These are phyloP conservation scores for Colossoma macropomum DNA, from an alignment of 2,113 vertebrate species.

Conservation along the genomic window DNA sequence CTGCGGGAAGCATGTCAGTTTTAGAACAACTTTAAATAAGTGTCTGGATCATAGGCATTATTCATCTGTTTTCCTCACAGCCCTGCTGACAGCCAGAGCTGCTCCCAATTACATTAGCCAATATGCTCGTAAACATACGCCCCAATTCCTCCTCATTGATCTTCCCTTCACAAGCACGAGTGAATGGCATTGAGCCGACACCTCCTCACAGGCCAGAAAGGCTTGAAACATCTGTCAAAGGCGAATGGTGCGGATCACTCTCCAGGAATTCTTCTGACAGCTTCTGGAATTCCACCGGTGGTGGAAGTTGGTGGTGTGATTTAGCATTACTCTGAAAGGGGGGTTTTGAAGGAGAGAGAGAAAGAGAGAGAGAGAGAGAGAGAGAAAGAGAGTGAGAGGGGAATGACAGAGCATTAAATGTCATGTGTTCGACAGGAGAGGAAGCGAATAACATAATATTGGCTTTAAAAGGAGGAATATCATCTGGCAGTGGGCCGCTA, in stretches of 20 bases:
- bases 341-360: neutral
- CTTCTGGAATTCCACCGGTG: constrained; percentile 15
- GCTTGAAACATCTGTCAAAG: neutral
- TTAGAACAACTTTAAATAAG: neutral
- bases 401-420: constrained; percentile 1
- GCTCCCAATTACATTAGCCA: neutral
- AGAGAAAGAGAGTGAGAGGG: neutral
- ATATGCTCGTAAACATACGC: neutral
- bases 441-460: constrained; percentile 6
- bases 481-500: neutral
- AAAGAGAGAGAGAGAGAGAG: neutral
- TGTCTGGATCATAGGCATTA: neutral
- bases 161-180: neutral
- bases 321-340: neutral
- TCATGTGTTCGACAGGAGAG: neutral
- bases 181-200: neutral
- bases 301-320: constrained; percentile 4
- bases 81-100: neutral
- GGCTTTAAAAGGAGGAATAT: constrained; percentile 12
- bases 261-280: neutral
- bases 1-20: neutral
- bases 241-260: neutral
- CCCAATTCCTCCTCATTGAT: neutral
- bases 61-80: neutral
- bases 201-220: neutral